Evolutionary conservation across 2,113 vertebrate species (phyloP).

Genomic region (Physeter macrocephalus): DNA sequence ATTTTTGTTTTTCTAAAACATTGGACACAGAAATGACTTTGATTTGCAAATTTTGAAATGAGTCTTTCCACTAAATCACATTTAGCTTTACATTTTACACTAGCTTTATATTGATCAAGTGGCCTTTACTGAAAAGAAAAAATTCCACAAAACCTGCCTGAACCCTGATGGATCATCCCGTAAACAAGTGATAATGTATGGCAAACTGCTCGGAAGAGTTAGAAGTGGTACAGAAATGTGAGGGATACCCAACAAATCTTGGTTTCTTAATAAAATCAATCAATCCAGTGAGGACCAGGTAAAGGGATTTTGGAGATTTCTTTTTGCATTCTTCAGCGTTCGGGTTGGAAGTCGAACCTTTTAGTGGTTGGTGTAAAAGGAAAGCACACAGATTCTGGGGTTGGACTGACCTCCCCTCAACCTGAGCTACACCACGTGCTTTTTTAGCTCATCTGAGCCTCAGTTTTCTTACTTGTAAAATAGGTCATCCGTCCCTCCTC

Average conservation of each 20-base stretch:
- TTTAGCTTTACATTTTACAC: neutral
- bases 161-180: neutral
- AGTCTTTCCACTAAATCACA: neutral
- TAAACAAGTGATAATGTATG: neutral
- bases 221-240: accelerated
- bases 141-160: neutral
- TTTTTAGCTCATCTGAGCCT: neutral
- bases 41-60: neutral
- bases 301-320: neutral
- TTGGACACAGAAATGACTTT: neutral
- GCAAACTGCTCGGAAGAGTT: neutral
- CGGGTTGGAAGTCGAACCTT: neutral
- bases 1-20: neutral
- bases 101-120: neutral
- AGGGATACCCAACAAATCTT: neutral
- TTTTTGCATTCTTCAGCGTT: neutral
- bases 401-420: neutral
- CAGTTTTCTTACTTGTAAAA: neutral
- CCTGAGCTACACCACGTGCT: accelerated
- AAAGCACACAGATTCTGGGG: accelerated
- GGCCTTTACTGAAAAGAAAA: neutral
- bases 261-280: neutral
- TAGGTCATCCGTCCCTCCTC: neutral
- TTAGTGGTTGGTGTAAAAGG: neutral
- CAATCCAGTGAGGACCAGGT: neutral